Conservation (phyloP, 2,797 vertebrate genomes). For the Protosalanx chinensis region DNA sequence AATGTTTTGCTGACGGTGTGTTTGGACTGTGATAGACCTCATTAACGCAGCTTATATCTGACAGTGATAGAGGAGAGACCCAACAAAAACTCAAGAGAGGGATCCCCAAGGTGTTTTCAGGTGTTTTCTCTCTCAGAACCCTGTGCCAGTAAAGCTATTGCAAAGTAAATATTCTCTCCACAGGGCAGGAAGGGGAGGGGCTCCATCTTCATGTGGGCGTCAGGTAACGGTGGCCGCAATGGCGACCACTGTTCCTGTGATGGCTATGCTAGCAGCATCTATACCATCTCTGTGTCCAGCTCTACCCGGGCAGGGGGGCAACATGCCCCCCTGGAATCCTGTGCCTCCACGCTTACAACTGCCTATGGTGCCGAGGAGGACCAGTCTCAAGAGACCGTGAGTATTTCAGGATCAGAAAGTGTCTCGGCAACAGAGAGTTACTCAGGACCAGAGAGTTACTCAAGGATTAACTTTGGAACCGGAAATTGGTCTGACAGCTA, state of each 20-base stretch:
- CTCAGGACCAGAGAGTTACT: no score
- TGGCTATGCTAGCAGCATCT: constrained; percentile 93
- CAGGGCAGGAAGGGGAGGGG: constrained; percentile 87
- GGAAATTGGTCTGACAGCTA: no score
- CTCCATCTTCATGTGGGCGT: constrained; percentile 93
- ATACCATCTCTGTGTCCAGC: constrained; percentile 92
- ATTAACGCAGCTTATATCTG: no score
- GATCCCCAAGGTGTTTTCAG: no score
- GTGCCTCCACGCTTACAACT: constrained; percentile 86
- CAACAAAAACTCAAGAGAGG: no score
- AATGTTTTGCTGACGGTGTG: no score
- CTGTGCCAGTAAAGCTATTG: background rate
- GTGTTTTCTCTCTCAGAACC: no score
- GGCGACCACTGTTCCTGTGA: constrained; percentile 95
- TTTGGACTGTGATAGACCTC: no score
- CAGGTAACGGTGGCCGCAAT: constrained; percentile 87
- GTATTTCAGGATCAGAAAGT: background rate
- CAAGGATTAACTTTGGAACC: no score
- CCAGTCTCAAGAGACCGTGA: constrained; percentile 42
- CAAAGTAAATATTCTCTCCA: background rate
- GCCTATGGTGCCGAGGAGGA: constrained; percentile 83
- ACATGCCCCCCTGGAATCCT: constrained; percentile 87
- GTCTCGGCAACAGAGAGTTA: no score
- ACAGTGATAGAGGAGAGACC: no score
- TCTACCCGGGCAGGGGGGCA: constrained; percentile 76